These are phyloP conservation scores for Drosophila eugracilis DNA, from an alignment of 1,140 invertebrate genomes.

Conservation along the genomic window DNA sequence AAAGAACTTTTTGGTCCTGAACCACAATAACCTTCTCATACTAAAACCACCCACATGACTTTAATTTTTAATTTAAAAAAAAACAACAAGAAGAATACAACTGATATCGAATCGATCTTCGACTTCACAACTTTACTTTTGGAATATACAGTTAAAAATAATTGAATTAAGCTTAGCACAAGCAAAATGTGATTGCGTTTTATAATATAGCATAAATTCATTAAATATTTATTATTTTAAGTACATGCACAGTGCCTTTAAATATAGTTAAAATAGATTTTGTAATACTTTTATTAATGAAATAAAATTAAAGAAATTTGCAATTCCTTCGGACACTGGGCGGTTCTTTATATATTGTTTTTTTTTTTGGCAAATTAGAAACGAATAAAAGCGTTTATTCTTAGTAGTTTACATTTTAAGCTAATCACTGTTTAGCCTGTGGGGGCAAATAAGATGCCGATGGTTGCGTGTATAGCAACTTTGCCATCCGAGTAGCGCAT, in stretches of 20 bases:
- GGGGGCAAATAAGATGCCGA: slow-evolving; percentile 4
- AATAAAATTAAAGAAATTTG: slow-evolving; percentile 25
- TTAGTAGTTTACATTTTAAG: slow-evolving; percentile 52
- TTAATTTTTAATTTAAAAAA: too few species aligned
- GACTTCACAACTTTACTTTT: not conserved
- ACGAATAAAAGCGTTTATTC: slow-evolving; percentile 15
- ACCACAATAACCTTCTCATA: too few species aligned
- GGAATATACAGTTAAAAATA: not conserved
- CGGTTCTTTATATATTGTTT: too few species aligned
- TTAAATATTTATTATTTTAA: not conserved
- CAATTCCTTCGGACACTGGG: not conserved
- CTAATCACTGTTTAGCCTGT: slow-evolving; percentile 46
- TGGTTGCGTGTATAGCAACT: slow-evolving; percentile 48
- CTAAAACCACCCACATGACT: too few species aligned
- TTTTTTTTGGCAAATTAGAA: slow-evolving; percentile 54
- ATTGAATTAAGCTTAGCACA: not conserved
- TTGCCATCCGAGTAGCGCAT: slow-evolving; percentile 78
- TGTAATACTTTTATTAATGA: slow-evolving; percentile 65
- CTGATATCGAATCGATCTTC: not conserved
- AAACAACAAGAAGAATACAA: not conserved
- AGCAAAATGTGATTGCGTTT: not conserved
- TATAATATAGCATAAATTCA: slow-evolving; percentile 2
- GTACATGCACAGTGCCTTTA: slow-evolving; percentile 4
- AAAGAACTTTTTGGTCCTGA: too few species aligned
- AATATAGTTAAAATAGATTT: slow-evolving; percentile 28